Evolutionary conservation across 2,113 vertebrate genomes (phyloP).

Genomic region (Elachura formosa): DNA sequence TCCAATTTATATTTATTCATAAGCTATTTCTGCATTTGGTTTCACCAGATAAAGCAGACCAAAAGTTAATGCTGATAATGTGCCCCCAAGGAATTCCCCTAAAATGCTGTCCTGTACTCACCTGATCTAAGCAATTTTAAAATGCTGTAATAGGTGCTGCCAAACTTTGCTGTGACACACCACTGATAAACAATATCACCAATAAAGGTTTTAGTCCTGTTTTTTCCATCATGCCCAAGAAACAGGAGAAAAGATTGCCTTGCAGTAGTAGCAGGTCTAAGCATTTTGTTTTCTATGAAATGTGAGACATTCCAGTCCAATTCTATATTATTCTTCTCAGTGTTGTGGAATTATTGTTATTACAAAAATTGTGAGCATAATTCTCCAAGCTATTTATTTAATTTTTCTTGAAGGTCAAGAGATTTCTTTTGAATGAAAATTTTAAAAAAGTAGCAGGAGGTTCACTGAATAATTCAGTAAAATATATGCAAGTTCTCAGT

Average conservation of each 20-base stretch:
- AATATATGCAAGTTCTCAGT: not conserved
- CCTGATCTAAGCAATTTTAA: rapidly evolving
- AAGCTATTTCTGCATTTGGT: not conserved
- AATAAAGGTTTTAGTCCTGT: not conserved
- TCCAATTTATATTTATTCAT: not conserved
- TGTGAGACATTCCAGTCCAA: not conserved
- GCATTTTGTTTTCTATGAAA: not conserved
- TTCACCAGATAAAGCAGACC: not conserved
- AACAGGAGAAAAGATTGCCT: not conserved
- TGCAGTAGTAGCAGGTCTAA: not conserved
- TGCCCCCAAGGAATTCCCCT: rapidly evolving
- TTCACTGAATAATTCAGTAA: not conserved
- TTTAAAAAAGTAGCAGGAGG: not conserved
- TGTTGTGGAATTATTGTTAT: not conserved
- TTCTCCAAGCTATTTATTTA: not conserved
- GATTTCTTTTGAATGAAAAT: not conserved
- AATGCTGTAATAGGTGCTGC: not conserved
- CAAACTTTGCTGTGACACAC: not conserved
- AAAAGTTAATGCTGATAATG: not conserved
- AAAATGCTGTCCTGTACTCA: not conserved
- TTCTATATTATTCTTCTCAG: not conserved
- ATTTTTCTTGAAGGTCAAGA: not conserved
- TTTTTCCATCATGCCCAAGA: not conserved
- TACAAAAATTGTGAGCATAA: not conserved
- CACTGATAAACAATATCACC: not conserved